These are phyloP conservation scores for Gadopsis bispinosus DNA, from an alignment of 2,797 vertebrate species.

Conservation along the genomic window DNA sequence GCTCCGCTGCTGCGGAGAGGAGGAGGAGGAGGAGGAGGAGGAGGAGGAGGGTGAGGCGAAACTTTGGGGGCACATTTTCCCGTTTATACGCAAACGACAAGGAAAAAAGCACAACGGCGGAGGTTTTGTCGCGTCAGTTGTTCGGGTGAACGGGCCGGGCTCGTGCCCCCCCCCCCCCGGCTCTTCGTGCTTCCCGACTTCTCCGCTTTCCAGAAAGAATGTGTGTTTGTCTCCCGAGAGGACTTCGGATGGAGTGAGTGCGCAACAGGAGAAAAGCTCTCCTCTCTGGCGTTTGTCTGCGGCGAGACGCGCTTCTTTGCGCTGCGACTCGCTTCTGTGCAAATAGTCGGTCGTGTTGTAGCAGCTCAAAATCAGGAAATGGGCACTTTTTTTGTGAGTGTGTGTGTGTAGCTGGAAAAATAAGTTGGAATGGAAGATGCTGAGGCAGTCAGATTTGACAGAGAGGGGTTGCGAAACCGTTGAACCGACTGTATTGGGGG, in stretches of 20 bases:
- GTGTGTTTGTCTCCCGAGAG: conserved; percentile 71
- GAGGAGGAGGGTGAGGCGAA: conserved; percentile 51
- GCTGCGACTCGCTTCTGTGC: neutral
- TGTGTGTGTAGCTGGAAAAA: conserved; percentile 45
- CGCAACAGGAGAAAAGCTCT: conserved; percentile 63
- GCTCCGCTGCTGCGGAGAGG: conserved; percentile 25
- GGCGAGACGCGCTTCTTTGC: conserved; percentile 1
- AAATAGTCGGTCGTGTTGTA: conserved; percentile 15
- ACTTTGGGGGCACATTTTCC: conserved; percentile 56
- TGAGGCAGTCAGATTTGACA: conserved; percentile 78
- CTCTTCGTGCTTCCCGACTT: conserved; percentile 58
- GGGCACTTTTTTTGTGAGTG: conserved; percentile 18
- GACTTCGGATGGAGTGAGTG: conserved; percentile 79
- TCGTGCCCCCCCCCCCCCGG: neutral
- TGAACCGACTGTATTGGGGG: conserved; percentile 33
- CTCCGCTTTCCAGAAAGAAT: conserved; percentile 67
- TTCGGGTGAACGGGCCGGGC: conserved; percentile 26
- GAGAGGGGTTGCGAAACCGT: conserved; percentile 72
- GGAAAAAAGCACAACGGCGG: conserved; percentile 14
- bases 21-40: too few relatives aligned
- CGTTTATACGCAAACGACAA: conserved; percentile 23
- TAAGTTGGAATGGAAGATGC: conserved; percentile 74
- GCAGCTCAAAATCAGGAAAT: conserved; percentile 60
- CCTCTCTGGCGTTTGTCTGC: conserved; percentile 5
- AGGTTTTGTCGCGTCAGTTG: neutral